These are phyloP conservation scores for Micropterix aruncella DNA, from an alignment of 2,888 invertebrate genomes.

Conservation along the genomic window DNA sequence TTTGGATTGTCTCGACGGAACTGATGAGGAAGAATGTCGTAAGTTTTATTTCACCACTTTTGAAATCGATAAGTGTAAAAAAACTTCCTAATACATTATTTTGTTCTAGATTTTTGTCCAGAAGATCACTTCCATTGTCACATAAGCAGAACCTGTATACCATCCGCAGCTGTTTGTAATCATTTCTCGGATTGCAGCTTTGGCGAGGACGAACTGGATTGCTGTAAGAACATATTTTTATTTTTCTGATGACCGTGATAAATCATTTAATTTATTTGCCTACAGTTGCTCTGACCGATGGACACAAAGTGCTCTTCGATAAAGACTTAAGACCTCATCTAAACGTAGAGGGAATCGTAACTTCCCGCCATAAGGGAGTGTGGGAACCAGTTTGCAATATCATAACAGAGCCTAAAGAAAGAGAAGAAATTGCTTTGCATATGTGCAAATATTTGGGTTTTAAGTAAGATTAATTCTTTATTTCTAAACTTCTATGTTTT, in stretches of 20 bases:
- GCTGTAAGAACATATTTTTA: slow-evolving; percentile 41
- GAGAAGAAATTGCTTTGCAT: slow-evolving; percentile 34
- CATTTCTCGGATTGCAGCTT: slow-evolving; percentile 45
- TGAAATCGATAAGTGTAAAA: too few relatives aligned
- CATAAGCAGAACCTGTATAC: slow-evolving; percentile 48
- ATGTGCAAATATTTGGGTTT: slow-evolving; percentile 58
- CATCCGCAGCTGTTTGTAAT: slow-evolving; percentile 47
- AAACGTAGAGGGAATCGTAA: slow-evolving; percentile 45
- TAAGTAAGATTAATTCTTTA: too few relatives aligned
- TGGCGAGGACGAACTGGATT: slow-evolving; percentile 67
- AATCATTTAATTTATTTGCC: too few relatives aligned
- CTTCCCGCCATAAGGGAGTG: slow-evolving; percentile 39
- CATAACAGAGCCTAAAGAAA: slow-evolving; percentile 25
- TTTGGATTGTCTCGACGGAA: slow-evolving; percentile 57
- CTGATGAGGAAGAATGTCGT: slow-evolving; percentile 65
- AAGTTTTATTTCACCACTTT: slow-evolving; percentile 19
- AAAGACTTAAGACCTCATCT: slow-evolving; percentile 44
- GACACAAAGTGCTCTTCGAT: slow-evolving; percentile 41
- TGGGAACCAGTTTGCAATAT: slow-evolving; percentile 55
- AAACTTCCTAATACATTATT: too few relatives aligned
- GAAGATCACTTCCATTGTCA: slow-evolving; percentile 47
- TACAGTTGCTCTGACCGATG: slow-evolving; percentile 55
- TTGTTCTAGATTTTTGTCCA: slow-evolving; percentile 44
- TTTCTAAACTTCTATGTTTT: not conserved
- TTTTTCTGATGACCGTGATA: too few relatives aligned